Percentiles rank a stretch among this genome's conserved stretches.
Conservation (phyloP, 2,797 vertebrate species). For the Tolypeutes matacus region DNA sequence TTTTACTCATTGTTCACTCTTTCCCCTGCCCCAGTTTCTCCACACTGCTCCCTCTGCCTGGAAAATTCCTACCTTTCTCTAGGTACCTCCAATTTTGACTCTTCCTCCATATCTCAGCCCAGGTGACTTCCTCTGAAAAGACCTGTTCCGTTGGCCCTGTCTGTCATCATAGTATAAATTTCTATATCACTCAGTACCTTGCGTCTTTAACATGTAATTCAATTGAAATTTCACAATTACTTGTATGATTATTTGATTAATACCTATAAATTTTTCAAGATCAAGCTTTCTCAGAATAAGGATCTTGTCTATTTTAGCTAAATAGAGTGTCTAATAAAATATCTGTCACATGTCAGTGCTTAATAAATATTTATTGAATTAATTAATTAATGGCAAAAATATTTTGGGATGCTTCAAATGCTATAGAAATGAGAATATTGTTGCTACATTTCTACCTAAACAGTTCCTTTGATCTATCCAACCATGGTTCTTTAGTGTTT, state of each 20-base stretch:
- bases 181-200: background rate
- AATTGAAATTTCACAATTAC: background rate
- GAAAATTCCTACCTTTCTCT: too few species aligned
- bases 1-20: accelerated
- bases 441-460: background rate
- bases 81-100: background rate
- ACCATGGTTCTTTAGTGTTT: background rate
- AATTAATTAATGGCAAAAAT: slow-evolving; percentile 15
- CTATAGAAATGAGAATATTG: background rate
- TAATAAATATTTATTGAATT: background rate
- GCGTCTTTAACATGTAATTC: background rate
- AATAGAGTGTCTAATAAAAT: background rate
- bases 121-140: background rate
- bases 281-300: background rate
- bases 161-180: background rate
- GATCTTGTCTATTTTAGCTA: background rate
- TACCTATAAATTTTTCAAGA: background rate
- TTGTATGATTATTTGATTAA: background rate
- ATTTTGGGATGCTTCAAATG: background rate
- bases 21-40: background rate
- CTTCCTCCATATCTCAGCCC: background rate
- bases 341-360: background rate
- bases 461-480: background rate
- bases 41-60: background rate
- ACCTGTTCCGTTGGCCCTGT: background rate